phyloP scores from a whole-genome alignment of 2,888 invertebrate genomes.

The Geophilus truncorum region DNA sequence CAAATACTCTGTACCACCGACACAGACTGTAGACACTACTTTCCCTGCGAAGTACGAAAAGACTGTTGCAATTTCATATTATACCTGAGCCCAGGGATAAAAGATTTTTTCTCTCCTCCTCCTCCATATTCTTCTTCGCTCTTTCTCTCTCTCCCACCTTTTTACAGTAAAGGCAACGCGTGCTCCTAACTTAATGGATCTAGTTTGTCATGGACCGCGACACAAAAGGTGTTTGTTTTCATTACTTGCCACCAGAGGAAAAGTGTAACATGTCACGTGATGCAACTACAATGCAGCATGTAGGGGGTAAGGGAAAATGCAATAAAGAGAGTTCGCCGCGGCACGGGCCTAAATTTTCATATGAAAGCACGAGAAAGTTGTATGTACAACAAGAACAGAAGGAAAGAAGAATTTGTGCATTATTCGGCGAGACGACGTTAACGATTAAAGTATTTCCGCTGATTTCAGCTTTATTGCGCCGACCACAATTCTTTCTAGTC shows the following conservation, averaged over 20 bases:
- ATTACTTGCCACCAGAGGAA: conserved; percentile 12
- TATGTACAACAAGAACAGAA: too few relatives aligned
- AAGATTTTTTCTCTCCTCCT: not conserved
- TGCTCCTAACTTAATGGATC: conserved; percentile 20
- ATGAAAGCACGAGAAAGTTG: too few relatives aligned
- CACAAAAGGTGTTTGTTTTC: conserved; percentile 20
- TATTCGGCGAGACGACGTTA: too few relatives aligned
- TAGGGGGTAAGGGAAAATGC: not conserved
- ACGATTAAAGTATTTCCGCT: not conserved
- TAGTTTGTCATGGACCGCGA: conserved; percentile 12
- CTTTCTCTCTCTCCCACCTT: not conserved
- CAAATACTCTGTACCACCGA: too few relatives aligned
- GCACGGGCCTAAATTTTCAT: not conserved
- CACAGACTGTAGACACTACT: too few relatives aligned
- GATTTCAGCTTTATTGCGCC: not conserved
- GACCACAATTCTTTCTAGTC: not conserved
- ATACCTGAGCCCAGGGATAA: not conserved
- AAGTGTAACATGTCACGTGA: not conserved
- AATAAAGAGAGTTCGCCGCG: not conserved
- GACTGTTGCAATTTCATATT: not conserved
- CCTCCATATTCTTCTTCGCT: too few relatives aligned
- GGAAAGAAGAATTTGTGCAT: too few relatives aligned
- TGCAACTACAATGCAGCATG: not conserved
- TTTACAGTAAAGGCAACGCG: not conserved
- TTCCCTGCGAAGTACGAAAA: not conserved